Base-by-base conservation (phyloP, 2,888 invertebrate genomes). In the Empis livida region DNA sequence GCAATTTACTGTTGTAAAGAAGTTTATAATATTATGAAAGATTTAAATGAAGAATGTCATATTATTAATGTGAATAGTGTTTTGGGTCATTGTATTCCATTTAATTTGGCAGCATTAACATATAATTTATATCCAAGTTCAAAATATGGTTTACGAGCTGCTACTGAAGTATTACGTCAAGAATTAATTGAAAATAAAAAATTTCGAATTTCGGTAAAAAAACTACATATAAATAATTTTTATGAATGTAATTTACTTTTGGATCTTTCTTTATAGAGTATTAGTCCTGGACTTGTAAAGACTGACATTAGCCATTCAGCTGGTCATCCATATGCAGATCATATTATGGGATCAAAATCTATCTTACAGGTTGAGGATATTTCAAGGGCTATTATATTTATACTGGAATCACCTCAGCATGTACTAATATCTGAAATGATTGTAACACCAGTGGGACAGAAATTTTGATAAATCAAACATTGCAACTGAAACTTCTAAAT, bases 41-140 rank as follows among this genome's bases (percentile, higher is more conserved):
- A 59, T 43, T 50, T 45, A 5, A 54, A 57, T 9, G 61, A 70
- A 37, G 63, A 68, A 42, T 74, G 74, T 13, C 65, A 68, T 46
- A 69, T 73, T 16, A 64, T 71, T 20, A 69, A 68, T 44, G 62
- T 72, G 1, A 70, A 70, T 42, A 74, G 75, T 46, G 63, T 72
- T 46, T 59, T 71, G 51, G 73, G 73, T 5, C 71, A 73, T 53
- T 63, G 61, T 5, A 67, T 71, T 57, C 69, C 71, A 10, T 57
- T 63, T n/a, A 56, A 55, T 45, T 51, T 57, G 48, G 56, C 59
- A 1, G 52, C 55, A 2, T 53, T 55, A 37, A 59, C 58, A 2
- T 57, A 58, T 41, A 63, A 63, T 55, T 46, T 63, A 31, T 62
- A 63, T 57, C 62, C 62, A 37, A 58, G 61, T 9, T 57, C 62